phyloP scores from a whole-genome alignment of 2,113 vertebrate genomes.

The Toxostoma redivivum region DNA sequence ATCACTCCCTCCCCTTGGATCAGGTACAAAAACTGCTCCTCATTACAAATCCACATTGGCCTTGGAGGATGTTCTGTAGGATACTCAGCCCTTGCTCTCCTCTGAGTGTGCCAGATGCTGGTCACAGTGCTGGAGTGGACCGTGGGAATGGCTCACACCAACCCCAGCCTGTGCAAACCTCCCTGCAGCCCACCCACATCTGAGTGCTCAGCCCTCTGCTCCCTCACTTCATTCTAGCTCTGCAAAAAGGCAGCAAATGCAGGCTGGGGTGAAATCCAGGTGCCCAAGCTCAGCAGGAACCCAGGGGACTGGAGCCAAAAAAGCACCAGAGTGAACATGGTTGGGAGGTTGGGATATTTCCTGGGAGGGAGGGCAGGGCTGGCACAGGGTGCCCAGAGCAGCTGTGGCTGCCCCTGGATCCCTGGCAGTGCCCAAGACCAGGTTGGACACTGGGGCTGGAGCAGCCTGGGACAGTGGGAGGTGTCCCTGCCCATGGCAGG shows the following conservation, averaged over 20 bases:
- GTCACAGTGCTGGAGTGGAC: not conserved
- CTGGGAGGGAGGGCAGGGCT: not conserved
- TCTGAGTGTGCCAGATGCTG: rapidly evolving
- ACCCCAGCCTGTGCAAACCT: not conserved
- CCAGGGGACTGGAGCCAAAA: not conserved
- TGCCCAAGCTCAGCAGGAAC: not conserved
- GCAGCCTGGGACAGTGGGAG: not conserved
- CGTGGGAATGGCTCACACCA: not conserved
- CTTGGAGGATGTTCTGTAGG: not conserved
- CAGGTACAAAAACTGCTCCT: not conserved
- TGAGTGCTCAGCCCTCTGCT: not conserved
- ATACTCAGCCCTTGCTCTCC: not conserved
- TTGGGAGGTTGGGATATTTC: not conserved
- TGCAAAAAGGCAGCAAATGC: not conserved
- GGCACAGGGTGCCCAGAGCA: not conserved
- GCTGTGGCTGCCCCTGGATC: not conserved
- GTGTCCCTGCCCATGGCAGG: not conserved
- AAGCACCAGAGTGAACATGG: not conserved
- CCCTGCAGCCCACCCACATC: not conserved
- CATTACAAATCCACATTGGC: rapidly evolving
- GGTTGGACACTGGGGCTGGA: not conserved
- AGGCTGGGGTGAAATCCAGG: not conserved
- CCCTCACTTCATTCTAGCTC: not conserved
- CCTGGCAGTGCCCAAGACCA: not conserved
- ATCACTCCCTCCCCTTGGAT: rapidly evolving